Base-by-base conservation (phyloP, 2,888 invertebrate species). In the Conistra vaccinii region DNA sequence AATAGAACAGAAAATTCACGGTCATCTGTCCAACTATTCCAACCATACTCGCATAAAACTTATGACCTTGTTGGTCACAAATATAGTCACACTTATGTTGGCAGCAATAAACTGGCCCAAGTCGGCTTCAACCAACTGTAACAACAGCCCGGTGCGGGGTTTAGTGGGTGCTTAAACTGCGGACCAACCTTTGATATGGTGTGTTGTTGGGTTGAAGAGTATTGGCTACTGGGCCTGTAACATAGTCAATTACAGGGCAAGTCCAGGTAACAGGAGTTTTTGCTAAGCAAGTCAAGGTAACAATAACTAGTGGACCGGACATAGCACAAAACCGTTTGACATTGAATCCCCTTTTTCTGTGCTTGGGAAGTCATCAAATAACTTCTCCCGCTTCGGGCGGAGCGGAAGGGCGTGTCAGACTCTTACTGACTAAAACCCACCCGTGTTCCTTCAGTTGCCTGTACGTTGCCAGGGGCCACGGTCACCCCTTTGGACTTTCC, bases 61-160 rank as follows among this genome's bases (percentile, higher is more conserved):
- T 29, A 74, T 84, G 88, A 90, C 90, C 89, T 90, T 90, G 88
- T 70, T 73, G 73, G 69, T 53, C 35, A 76, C 80, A 76, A 70
- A 80, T 70, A 81, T 71, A 76, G 75, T 60, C 69, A 70, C 81
- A 71, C 80, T 85, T 83, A 69, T 86, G 88, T 90, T 88, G 86
- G 87, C 76, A 48, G 87, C 87, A 87, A 87, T 92, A 90, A 92
- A 92, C 82, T 72, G 73, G 78, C 69, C 61, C 74, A 77, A 77
- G 76, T 73, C 62, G 17, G 72, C 69, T 75, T 81, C 61, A 70
- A 32, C 83, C 93, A 93, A 89, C 93, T 93, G 93, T 88, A 91
- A 92, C 88, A 93, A 93, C 91, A 93, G 83, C 53, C 26, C 69
- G 63, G 69, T 74, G 66, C 53, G 67, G 62, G 65, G 55, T 77